A percentile compares a stretch with the other conserved stretches of the same genome.
These are phyloP conservation scores for Ceratina calcarata DNA, from an alignment of 1,140 invertebrate genomes.

Conservation along the genomic window DNA sequence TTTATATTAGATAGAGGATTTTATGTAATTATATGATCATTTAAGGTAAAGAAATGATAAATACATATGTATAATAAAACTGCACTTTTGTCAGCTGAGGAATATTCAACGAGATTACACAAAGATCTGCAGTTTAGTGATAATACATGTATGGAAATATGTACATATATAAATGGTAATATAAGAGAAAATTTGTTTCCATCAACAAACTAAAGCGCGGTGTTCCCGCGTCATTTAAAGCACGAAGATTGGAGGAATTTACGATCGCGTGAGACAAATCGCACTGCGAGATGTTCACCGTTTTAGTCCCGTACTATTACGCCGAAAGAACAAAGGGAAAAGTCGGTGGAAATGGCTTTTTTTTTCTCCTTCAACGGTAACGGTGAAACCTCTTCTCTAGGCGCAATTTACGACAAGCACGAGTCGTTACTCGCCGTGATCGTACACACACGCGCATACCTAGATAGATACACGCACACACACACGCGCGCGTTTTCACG, in stretches of 20 bases:
- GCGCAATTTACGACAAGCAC: neutral
- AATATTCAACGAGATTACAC: too few species aligned
- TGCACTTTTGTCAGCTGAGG: too few species aligned
- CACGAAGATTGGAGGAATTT: neutral
- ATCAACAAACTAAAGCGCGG: neutral
- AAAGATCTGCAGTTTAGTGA: too few species aligned
- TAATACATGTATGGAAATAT: too few species aligned
- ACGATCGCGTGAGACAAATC: slow-evolving; percentile 2
- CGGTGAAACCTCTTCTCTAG: slow-evolving; percentile 4
- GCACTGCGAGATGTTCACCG: neutral
- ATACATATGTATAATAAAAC: too few species aligned
- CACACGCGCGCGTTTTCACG: neutral
- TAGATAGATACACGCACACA: too few species aligned
- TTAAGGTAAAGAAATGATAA: too few species aligned
- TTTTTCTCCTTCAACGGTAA: neutral
- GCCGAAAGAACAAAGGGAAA: slow-evolving; percentile 20
- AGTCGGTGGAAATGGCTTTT: slow-evolving; percentile 5
- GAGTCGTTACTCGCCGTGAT: slow-evolving; percentile 2
- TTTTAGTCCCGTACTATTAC: neutral
- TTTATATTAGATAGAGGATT: too few species aligned
- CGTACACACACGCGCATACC: too few species aligned
- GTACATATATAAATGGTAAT: too few species aligned
- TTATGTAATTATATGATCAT: too few species aligned
- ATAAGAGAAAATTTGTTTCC: too few species aligned
- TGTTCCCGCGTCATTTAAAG: neutral